These are phyloP conservation scores for Trachops cirrhosus DNA, from an alignment of 2,797 vertebrate species.

Conservation along the genomic window DNA sequence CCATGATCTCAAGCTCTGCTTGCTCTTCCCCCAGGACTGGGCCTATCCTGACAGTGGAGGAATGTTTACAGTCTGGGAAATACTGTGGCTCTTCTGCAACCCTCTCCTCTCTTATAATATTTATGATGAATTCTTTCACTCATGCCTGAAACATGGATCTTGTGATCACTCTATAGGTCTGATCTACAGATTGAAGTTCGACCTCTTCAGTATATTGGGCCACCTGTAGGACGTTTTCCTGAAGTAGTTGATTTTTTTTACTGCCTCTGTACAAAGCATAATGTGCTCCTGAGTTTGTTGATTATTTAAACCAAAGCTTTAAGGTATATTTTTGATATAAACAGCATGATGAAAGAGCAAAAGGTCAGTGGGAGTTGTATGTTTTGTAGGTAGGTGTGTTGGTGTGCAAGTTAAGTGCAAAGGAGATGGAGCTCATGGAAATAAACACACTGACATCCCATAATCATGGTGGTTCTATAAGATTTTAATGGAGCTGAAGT, in stretches of 20 bases:
- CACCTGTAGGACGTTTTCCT: not conserved
- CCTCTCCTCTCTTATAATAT: not conserved
- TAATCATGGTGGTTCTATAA: not conserved
- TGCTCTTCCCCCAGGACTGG: not conserved
- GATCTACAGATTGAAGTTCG: not conserved
- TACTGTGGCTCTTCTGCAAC: not conserved
- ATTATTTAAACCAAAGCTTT: not conserved
- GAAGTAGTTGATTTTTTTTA: not conserved
- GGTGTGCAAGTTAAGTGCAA: not conserved
- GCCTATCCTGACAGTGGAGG: not conserved
- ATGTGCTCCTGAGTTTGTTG: not conserved
- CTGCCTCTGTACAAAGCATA: not conserved
- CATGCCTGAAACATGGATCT: not conserved
- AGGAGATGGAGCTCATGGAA: not conserved
- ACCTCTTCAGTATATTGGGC: not conserved
- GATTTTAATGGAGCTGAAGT: not conserved
- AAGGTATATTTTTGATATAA: not conserved
- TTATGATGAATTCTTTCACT: not conserved
- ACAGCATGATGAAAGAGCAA: not conserved
- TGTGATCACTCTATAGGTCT: not conserved
- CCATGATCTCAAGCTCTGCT: not conserved
- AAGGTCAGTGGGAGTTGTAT: not conserved
- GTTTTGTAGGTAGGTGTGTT: not conserved
- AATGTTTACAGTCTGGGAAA: not conserved
- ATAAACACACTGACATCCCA: not conserved